phyloP scores from a whole-genome alignment of 2,888 invertebrate genomes.

The Bruchidius siliquastri region DNA sequence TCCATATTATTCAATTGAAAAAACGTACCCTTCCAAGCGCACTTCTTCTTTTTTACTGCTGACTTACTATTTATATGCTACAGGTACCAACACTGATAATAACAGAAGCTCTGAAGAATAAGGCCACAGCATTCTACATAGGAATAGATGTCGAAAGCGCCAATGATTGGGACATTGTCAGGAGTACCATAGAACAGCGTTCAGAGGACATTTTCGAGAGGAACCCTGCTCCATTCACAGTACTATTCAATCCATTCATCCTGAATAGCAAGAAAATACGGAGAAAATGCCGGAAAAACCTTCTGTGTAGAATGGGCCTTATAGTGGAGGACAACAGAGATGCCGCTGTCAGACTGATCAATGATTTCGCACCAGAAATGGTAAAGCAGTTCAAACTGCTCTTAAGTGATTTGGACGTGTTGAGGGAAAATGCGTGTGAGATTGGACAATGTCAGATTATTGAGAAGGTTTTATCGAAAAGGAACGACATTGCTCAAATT shows the following conservation, averaged over 20 bases:
- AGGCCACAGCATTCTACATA: not conserved
- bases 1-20: too few relatives aligned
- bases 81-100: not conserved
- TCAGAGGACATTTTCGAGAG: not conserved
- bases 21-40: too few relatives aligned
- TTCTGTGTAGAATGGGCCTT: slow-evolving; percentile 5
- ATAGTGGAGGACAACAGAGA: slow-evolving; percentile 5
- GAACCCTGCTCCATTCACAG: not conserved
- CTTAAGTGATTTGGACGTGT: slow-evolving; percentile 1
- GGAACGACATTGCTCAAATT: not conserved
- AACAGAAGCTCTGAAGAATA: not conserved
- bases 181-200: not conserved
- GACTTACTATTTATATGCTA: too few relatives aligned
- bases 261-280: slow-evolving; percentile 5
- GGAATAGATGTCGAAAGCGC: not conserved
- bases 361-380: slow-evolving; percentile 3
- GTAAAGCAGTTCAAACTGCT: slow-evolving; percentile 1
- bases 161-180: slow-evolving; percentile 10
- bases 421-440: slow-evolving; percentile 3
- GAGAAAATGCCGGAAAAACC: slow-evolving; percentile 4
- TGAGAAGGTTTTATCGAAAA: slow-evolving; percentile 2
- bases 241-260: slow-evolving; percentile 11
- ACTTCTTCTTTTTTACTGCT: too few relatives aligned
- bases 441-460: slow-evolving; percentile 10
- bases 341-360: not conserved